These are phyloP conservation scores for Dryomyza anilis DNA, from an alignment of 2,888 invertebrate genomes.

Conservation along the genomic window DNA sequence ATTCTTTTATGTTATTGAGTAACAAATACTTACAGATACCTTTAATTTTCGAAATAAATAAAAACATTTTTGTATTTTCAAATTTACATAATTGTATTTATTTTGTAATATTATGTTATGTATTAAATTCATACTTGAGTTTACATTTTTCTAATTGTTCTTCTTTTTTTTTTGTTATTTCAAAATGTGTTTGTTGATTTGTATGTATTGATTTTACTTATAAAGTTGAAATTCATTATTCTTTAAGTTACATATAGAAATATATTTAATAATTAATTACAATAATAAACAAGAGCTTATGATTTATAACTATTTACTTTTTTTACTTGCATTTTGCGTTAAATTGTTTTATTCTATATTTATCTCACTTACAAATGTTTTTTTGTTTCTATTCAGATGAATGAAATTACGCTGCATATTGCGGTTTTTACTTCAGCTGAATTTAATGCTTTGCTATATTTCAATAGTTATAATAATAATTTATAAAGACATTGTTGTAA, in stretches of 20 bases:
- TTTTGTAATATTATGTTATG: constrained; percentile 21
- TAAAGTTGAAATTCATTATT: not conserved
- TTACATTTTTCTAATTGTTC: constrained; percentile 40
- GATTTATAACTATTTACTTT: constrained; percentile 29
- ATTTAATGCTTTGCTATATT: constrained; percentile 2
- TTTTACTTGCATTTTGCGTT: constrained; percentile 5
- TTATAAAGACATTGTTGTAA: too few species aligned
- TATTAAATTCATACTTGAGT: constrained; percentile 42
- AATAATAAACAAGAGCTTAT: constrained; percentile 43
- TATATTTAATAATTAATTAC: constrained; percentile 45
- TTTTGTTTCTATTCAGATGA: not conserved
- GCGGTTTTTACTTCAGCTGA: not conserved
- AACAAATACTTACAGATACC: not conserved
- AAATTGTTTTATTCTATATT: not conserved
- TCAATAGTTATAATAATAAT: too few species aligned
- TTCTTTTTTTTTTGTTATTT: constrained; percentile 12
- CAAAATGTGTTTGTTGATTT: constrained; percentile 20
- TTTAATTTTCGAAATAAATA: constrained; percentile 2
- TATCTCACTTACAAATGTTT: not conserved
- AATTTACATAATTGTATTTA: constrained; percentile 34
- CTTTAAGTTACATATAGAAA: constrained; percentile 32
- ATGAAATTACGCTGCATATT: constrained; percentile 10
- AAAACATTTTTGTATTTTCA: constrained; percentile 17
- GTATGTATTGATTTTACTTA: constrained; percentile 6
- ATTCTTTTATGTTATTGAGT: not conserved